Evolutionary conservation across 1,140 invertebrate species (phyloP), one percentile per base, ranked within the genome.

Genomic region (Trichonephila clavipes): DNA sequence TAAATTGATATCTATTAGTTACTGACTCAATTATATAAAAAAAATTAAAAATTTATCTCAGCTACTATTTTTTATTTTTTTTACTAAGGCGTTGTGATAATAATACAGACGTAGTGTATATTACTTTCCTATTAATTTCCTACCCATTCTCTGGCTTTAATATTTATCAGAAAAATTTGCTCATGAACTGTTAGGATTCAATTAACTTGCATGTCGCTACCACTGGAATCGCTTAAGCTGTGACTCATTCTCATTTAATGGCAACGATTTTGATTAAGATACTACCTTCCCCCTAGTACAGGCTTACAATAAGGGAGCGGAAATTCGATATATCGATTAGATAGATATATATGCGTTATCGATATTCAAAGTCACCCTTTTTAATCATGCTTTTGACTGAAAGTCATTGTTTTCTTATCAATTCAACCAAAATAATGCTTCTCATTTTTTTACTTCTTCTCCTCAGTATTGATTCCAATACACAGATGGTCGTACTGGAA

Each of bases 291-390:
- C 28, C 12, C 18, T n/a, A 24, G 7, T 28, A 14, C n/a, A 14
- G 24, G 12, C 24, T 72, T 28, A 28, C 66, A 72, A 28, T 72
- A 72, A 28, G 66, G 24, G n/a, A 28, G 24, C 21, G 14, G 24
- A n/a, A 72, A 72, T 28, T 72, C 66, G 24, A 72, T 72, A 28
- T 72, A 72, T 72, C 66, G 66, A 72, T 72, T 72, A 24, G n/a
- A 28, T 28, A 44, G 51, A 83, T 44, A 83, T 83, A 18, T 83
- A 58, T 58, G 34, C 81, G 21, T 51, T 83, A 83, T 83, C 81
- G 40, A 51, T 83, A 83, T 83, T 83, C 81, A 83, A 83, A 51
- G 40, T 21, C 40, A n/a, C 51, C 81, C 81, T 83, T 83, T 83
- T 83, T 83, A 83, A 83, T 83, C 81, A 83, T 58, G 81, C 34